A percentile compares a stretch with the other conserved stretches of the same genome.
These are phyloP conservation scores for Strigops habroptila DNA, from an alignment of 2,113 vertebrate species.

Conservation along the genomic window DNA sequence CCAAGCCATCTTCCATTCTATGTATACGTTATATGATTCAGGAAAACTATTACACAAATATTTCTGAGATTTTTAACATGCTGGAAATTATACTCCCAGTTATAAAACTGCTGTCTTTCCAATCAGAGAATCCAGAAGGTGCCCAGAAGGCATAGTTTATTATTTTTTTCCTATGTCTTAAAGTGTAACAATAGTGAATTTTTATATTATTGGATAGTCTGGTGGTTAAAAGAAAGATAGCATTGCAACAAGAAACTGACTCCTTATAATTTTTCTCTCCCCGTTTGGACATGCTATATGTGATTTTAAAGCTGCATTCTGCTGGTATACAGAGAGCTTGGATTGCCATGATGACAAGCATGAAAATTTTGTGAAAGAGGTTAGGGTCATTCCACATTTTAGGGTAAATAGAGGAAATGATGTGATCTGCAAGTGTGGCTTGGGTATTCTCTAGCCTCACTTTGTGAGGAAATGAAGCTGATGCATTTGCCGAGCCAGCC, in stretches of 20 bases:
- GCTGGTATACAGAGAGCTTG: background rate
- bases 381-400: background rate
- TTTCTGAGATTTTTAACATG: background rate
- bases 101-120: background rate
- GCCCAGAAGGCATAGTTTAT: background rate
- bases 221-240: background rate
- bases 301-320: background rate
- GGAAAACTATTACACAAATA: background rate
- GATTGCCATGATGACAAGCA: background rate
- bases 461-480: background rate
- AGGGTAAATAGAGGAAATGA: background rate
- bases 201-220: background rate
- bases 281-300: accelerated
- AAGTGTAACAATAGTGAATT: background rate
- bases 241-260: background rate
- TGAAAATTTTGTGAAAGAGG: background rate
- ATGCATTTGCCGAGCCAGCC: background rate
- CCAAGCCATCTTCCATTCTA: background rate
- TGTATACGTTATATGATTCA: accelerated
- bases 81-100: background rate
- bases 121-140: background rate
- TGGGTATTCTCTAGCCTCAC: background rate
- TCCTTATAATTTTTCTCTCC: background rate
- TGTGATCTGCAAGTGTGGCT: accelerated
- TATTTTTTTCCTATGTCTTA: background rate